Base-by-base conservation (phyloP, 2,797 vertebrate species). In the Oreonectes daqikongensis region DNA sequence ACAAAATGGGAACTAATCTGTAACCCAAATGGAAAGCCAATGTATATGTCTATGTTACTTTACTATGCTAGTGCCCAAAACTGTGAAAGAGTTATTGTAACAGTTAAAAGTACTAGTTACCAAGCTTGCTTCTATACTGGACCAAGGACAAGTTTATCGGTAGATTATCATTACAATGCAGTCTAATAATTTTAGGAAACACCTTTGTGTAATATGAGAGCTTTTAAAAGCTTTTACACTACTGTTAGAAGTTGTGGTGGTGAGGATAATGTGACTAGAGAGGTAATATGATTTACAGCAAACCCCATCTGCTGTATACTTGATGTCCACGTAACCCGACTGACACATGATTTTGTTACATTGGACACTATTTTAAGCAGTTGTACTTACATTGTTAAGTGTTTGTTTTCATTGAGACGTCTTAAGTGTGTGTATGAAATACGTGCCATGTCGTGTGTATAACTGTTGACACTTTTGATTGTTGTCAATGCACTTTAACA, bases 401-500 rank as follows among this genome's bases (percentile, higher is more conserved):
- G n/a, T 63, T 52, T 35, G 30, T 50, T 50, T 72, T 72, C 24
- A 5, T 50, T 42, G 28, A 5, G 20, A 24, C 20, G 28, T 52
- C 24, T 53, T 84, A 52, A 85, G 57, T 44, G 12, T 42, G 12
- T 2, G 40, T 85, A 38, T 86, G 60, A 70, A 83, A 70, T 46
- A 72, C 83, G 90, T 92, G 89, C 88, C 89, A 90, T 89, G 85
- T 83, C 75, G 42, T 64, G 22, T 82, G 78, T 85, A 86, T 85
- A 84, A 82, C 75, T 73, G 84, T 81, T 24, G 20, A 79, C 74
- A 81, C 77, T 86, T 70, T 78, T 84, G 73, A 84, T 28, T 84
- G 59, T 84, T 77, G 82, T 55, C 87, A 80, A 84, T 85, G 88
- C 89, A 91, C 90, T 90, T 90, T 86, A 89, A 82, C 48, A 79